Evolutionary conservation across 2,888 invertebrate genomes (phyloP).

Genomic region (Agapostemon virescens): DNA sequence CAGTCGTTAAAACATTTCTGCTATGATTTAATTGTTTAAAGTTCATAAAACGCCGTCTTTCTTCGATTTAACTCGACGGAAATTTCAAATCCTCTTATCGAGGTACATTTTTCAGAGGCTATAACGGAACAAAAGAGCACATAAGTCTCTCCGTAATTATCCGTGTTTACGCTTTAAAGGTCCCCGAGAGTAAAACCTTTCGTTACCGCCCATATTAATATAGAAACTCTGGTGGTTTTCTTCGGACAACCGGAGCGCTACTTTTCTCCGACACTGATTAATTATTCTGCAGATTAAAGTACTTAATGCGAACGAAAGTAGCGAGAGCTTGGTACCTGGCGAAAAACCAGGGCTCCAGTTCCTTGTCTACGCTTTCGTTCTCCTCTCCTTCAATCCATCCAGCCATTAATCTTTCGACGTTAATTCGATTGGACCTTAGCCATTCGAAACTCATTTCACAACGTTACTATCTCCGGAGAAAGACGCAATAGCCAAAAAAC

Average conservation of each 20-base stretch:
- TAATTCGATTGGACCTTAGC: background rate
- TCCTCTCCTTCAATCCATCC: slow-evolving; percentile 3
- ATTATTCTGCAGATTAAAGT: slow-evolving; percentile 4
- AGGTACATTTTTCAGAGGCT: background rate
- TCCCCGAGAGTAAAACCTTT: background rate
- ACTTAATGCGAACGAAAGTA: background rate
- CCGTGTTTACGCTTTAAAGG: background rate
- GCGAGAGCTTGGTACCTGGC: background rate
- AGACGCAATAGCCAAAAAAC: background rate
- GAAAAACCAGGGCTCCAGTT: background rate
- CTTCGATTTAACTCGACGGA: background rate
- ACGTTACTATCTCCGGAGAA: background rate
- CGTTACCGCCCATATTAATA: background rate
- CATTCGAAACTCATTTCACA: background rate
- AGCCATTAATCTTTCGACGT: slow-evolving; percentile 12
- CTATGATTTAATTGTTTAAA: background rate
- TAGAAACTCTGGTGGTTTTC: background rate
- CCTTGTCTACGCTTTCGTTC: background rate
- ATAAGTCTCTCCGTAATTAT: background rate
- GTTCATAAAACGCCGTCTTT: background rate
- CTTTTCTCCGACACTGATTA: slow-evolving; percentile 13
- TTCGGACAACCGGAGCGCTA: background rate
- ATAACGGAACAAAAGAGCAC: background rate
- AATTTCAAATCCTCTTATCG: background rate
- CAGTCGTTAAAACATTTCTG: background rate